A percentile compares a stretch with the other conserved stretches of the same genome.
These are phyloP conservation scores for Rhinophrynus dorsalis DNA, from an alignment of 2,797 vertebrate species.

Conservation along the genomic window DNA sequence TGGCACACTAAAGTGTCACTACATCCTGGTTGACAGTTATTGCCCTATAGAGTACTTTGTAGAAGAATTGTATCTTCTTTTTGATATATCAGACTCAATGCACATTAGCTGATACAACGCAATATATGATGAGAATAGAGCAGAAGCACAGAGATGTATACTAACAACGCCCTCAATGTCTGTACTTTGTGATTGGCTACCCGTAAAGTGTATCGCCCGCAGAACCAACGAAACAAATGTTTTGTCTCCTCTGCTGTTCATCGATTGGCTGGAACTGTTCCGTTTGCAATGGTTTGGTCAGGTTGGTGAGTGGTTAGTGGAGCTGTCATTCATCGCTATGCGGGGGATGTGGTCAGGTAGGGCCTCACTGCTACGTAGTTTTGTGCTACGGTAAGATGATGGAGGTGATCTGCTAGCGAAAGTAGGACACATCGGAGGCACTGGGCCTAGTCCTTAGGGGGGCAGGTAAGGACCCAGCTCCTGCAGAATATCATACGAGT, in stretches of 20 bases:
- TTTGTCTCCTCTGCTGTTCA: not conserved
- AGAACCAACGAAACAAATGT: not conserved
- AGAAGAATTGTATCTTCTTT: too few relatives aligned
- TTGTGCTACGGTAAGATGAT: not conserved
- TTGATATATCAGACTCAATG: too few relatives aligned
- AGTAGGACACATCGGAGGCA: not conserved
- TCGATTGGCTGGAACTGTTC: not conserved
- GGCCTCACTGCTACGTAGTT: conserved; percentile 26
- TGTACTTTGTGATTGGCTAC: not conserved
- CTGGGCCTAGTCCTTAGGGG: not conserved
- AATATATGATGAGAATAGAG: too few relatives aligned
- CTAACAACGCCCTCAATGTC: too few relatives aligned
- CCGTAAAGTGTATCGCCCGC: not conserved
- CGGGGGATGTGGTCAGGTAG: conserved; percentile 31
- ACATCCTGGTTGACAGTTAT: too few relatives aligned
- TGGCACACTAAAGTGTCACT: too few relatives aligned
- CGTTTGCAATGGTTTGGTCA: not conserved
- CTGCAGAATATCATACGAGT: too few relatives aligned
- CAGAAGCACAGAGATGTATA: too few relatives aligned
- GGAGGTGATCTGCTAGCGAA: not conserved
- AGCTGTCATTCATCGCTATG: not conserved
- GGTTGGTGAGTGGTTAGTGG: not conserved
- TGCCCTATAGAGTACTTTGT: too few relatives aligned
- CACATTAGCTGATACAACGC: too few relatives aligned
- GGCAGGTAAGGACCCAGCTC: conserved; percentile 5